Evolutionary conservation across 2,888 invertebrate genomes (phyloP), one percentile per base, ranked within the genome.

Genomic region (Cephalotes varians): DNA sequence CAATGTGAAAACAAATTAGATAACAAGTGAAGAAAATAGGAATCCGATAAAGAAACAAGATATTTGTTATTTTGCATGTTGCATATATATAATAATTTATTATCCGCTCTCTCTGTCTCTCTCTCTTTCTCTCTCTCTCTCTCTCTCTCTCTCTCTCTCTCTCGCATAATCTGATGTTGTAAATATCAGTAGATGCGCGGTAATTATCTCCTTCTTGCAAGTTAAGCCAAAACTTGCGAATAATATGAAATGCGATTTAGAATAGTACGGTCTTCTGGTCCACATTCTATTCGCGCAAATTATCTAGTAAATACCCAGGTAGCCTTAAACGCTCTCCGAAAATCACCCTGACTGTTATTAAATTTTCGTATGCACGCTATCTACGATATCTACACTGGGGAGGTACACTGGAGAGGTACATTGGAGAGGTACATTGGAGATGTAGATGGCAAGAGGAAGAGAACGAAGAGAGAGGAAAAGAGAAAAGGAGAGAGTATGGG

Each of bases 271-370:
- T 72, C 77, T 72, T 56, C 73, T 73, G 56, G 73, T 34, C 73
- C 72, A 28, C 73, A 34, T 79, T 44, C 77, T 72, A 79, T 56
- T 72, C 40, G 73, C 25, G 56, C 77, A 34, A 72, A 62, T 83
- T 81, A 81, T 80, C 67, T 56, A 54, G 12, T 64, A 62, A 84
- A 84, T 67, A 72, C 81, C 73, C 60, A 80, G 71, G 83, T 51
- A 34, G 82, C 83, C 83, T 85, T 82, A 49, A 89, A 87, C 76
- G 37, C 69, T 44, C 56, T 64, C 40, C 65, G 82, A 83, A 84
- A 88, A 90, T 90, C 85, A 90, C 74, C 72, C 62, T 65, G 83
- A 82, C 60, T 81, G 74, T 89, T 89, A 89, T 89, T 90, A 88
- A 88, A 89, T 90, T 89, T 88, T 56, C 83, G 71, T 80, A 88